phyloP scores from a whole-genome alignment of 1,140 invertebrate species.

The Aphidius ervi region DNA sequence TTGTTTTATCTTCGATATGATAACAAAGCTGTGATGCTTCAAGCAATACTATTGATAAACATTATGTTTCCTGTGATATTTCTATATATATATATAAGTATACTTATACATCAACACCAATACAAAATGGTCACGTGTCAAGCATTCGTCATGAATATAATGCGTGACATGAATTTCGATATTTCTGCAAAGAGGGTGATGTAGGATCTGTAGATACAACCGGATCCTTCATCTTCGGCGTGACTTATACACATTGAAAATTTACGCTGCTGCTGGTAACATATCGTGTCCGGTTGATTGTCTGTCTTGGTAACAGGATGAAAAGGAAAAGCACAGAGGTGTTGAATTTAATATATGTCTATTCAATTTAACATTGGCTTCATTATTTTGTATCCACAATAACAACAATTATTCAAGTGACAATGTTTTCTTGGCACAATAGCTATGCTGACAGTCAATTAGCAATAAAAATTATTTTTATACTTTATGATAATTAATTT shows the following conservation, averaged over 20 bases:
- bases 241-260: constrained; percentile 23
- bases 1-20: too few relatives aligned
- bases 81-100: too few relatives aligned
- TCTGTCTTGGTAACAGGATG: neutral
- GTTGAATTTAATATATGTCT: too few relatives aligned
- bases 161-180: constrained; percentile 38
- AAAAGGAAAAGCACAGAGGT: neutral
- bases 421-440: too few relatives aligned
- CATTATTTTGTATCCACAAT: constrained; percentile 2
- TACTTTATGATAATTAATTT: constrained; percentile 8
- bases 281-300: constrained; percentile 16
- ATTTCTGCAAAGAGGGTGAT: constrained; percentile 19
- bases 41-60: too few relatives aligned
- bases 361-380: too few relatives aligned
- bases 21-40: too few relatives aligned
- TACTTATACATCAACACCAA: constrained; percentile 16
- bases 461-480: constrained; percentile 23
- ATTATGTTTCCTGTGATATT: constrained; percentile 5
- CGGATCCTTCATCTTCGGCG: constrained; percentile 19
- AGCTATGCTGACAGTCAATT: constrained; percentile 19
- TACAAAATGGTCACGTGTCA: constrained; percentile 44
- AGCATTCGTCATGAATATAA: constrained; percentile 34
- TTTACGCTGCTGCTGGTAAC: constrained; percentile 16
- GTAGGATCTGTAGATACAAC: constrained; percentile 23
- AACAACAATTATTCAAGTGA: neutral